Evolutionary conservation across 1,140 invertebrate species (phyloP).

Genomic region (Conus betulinus): DNA sequence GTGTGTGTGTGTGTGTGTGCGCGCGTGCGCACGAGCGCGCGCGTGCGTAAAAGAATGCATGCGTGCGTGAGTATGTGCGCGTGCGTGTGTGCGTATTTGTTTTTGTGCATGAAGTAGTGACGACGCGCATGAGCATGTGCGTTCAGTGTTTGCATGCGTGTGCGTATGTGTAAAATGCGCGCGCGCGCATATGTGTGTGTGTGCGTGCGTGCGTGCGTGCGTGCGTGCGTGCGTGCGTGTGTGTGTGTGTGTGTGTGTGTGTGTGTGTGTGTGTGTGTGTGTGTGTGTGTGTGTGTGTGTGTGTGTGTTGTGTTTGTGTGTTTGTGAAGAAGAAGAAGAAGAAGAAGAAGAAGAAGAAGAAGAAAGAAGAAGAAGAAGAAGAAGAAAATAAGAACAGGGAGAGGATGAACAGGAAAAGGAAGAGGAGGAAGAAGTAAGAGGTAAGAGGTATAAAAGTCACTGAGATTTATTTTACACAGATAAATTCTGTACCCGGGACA

Average conservation of each 20-base stretch:
- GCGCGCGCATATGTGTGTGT: not conserved
- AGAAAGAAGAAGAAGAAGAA: too few species aligned
- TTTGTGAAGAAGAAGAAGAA: too few species aligned
- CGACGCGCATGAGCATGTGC: not conserved
- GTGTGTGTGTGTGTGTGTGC: too few species aligned
- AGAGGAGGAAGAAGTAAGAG: too few species aligned
- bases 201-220: not conserved
- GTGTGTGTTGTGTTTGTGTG: not conserved
- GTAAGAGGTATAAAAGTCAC: too few species aligned
- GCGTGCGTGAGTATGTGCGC: not conserved
- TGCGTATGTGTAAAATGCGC: not conserved
- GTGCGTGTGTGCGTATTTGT: not conserved
- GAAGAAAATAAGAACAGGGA: too few species aligned
- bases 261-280: not conserved
- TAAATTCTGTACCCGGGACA: too few species aligned
- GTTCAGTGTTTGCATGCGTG: not conserved
- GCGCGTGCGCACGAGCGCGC: not conserved
- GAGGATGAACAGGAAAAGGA: too few species aligned
- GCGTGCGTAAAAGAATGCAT: too few species aligned
- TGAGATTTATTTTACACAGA: too few species aligned
- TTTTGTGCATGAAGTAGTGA: not conserved
- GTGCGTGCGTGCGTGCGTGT: not conserved
- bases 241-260: slow-evolving; percentile 9
- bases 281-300: slow-evolving; percentile 2
- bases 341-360: too few species aligned